phyloP scores from a whole-genome alignment of 2,797 vertebrate genomes.

The Xerus rutilus region DNA sequence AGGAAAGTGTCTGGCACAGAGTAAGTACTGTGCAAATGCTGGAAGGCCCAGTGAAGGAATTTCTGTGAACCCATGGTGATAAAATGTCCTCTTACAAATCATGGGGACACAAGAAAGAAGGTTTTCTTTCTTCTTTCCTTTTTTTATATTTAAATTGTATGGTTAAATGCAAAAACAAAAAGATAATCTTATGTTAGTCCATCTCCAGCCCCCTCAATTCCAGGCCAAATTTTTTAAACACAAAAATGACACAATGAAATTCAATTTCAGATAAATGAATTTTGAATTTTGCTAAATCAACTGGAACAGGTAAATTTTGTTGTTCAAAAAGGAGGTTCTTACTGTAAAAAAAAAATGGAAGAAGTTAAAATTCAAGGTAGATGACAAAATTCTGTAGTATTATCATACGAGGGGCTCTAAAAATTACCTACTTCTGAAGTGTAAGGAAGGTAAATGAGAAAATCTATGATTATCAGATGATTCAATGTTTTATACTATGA shows the following conservation, averaged over 20 bases:
- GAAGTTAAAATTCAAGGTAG: neutral
- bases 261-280: neutral
- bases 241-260: neutral
- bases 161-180: neutral
- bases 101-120: neutral
- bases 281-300: neutral
- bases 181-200: neutral
- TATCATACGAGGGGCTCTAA: neutral
- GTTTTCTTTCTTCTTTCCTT: neutral
- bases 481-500: neutral
- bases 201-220: neutral
- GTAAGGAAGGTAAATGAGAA: neutral
- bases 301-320: neutral
- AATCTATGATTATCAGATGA: neutral
- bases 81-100: neutral
- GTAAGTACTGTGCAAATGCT: rapidly evolving
- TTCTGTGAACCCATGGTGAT: neutral
- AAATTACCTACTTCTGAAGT: rapidly evolving
- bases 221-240: neutral
- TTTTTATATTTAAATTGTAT: neutral
- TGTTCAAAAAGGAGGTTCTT: neutral
- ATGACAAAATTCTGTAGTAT: neutral
- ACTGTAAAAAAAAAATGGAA: neutral
- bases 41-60: neutral
- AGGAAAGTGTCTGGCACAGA: neutral